A percentile compares a stretch with the other conserved stretches of the same genome.
Conservation (phyloP, 2,113 vertebrate genomes). For the Charina bottae region DNA sequence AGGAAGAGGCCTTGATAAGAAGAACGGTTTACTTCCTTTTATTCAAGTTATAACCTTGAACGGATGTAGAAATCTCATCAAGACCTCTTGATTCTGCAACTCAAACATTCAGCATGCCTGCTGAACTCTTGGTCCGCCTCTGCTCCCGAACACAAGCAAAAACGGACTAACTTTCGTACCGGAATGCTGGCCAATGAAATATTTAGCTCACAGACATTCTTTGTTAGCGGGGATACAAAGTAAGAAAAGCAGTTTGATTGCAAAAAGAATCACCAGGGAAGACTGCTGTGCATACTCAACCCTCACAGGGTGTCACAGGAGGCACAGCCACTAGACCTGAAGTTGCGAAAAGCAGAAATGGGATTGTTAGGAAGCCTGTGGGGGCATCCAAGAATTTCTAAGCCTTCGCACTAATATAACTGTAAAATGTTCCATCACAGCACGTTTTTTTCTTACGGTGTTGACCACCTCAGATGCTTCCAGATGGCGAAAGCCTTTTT, state of each 20-base stretch:
- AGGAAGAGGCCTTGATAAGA: too few relatives aligned
- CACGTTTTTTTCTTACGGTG: neutral
- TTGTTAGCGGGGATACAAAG: neutral
- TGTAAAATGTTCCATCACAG: neutral
- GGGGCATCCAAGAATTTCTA: neutral
- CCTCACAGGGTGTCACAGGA: neutral
- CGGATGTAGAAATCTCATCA: too few relatives aligned
- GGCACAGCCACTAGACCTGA: neutral
- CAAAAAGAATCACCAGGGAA: neutral
- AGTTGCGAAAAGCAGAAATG: neutral
- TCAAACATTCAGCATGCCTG: neutral
- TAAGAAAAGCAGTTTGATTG: neutral
- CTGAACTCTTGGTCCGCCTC: neutral
- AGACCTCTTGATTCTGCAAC: too few relatives aligned
- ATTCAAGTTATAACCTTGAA: neutral
- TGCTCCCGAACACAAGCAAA: neutral
- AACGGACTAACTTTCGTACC: neutral
- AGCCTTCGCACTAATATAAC: neutral
- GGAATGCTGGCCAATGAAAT: neutral
- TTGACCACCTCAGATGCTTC: neutral
- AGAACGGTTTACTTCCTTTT: neutral
- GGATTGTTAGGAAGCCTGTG: too few relatives aligned
- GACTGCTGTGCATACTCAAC: too few relatives aligned
- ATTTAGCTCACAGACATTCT: too few relatives aligned
- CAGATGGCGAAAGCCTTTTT: neutral